Evolutionary conservation across 2,797 vertebrate genomes (phyloP), one percentile per base, ranked within the genome.

Genomic region (Pseudocheirus occidentalis): DNA sequence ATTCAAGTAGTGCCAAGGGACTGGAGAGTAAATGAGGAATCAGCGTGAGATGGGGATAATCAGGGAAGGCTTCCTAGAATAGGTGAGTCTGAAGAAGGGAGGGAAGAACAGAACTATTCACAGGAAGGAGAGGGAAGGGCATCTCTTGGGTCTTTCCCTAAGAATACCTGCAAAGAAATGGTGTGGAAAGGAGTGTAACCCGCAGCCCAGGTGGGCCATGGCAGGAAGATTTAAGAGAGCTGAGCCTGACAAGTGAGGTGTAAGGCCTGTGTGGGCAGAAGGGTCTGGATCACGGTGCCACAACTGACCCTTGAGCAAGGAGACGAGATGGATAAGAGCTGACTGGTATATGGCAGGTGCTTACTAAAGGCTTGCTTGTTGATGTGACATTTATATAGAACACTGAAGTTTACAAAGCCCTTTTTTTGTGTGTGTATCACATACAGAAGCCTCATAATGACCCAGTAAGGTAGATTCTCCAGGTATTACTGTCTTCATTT

Each of bases 41-140:
- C 59, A 52, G 9, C 28, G n/a, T 40, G 28, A 56, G 56, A 57
- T 62, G 91, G 55, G 89, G 92, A 92, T 87, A 95, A 96, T 55
- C 91, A 34, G 92, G 96, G 54, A 95, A 95, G 92, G 40, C 87
- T 40, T 93, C 92, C 91, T 52, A 89, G 94, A 91, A 53, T 91
- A 95, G 58, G 90, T 52, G 55, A 73, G 94, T 93, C 90, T 81
- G 94, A 93, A 87, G 50, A 46, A 0, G 2, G 31, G 46, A 91
- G 90, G 52, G 46, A 92, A 0, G 9, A 92, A 62, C 10, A 94
- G 53, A n/a, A 53, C n/a, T n/a, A 6, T 54, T 91, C 31, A n/a
- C 11, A 6, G 50, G 14, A 89, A 59, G 90, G 91, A 58, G 13
- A 87, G 31, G 9, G 1, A 87, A 46, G 40, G 73, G 24, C 21